Percentiles rank a stretch among this genome's conserved stretches.
phyloP scores from a whole-genome alignment of 2,797 vertebrate genomes.

The Antennarius maculatus region DNA sequence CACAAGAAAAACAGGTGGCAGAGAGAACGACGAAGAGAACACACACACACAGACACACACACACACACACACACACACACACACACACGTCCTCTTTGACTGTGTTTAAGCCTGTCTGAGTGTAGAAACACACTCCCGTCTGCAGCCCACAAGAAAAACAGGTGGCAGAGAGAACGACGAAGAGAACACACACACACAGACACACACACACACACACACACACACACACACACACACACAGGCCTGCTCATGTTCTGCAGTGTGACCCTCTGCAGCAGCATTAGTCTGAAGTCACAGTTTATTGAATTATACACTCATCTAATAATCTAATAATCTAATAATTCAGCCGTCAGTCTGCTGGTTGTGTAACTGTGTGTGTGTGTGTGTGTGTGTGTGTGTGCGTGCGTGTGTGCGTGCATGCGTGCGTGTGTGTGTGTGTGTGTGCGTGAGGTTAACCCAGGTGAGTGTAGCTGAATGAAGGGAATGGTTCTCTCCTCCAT shows the following conservation, averaged over 20 bases:
- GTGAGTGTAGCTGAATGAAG: constrained; percentile 65
- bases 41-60: background rate
- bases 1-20: constrained; percentile 74
- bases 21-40: constrained; percentile 46
- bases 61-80: constrained; percentile 14
- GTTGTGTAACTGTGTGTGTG: constrained; percentile 43
- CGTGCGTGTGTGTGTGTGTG: constrained; percentile 21
- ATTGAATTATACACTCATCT: constrained; percentile 16
- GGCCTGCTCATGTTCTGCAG: constrained; percentile 1
- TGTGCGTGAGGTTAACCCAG: constrained; percentile 66
- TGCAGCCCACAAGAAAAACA: constrained; percentile 64
- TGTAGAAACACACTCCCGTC: constrained; percentile 33
- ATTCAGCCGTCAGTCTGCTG: constrained; percentile 18
- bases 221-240: constrained; percentile 2
- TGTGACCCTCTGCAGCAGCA: background rate
- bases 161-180: constrained; percentile 67
- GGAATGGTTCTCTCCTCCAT: constrained; percentile 28
- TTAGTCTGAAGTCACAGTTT: constrained; percentile 21
- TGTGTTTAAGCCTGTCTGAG: constrained; percentile 43
- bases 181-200: background rate
- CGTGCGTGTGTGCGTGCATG: constrained; percentile 34
- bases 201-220: background rate
- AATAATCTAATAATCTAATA: constrained; percentile 8
- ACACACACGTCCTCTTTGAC: constrained; percentile 22
- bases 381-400: constrained; percentile 14